Base-by-base conservation (phyloP, 2,797 vertebrate genomes). In the Crenichthys baileyi region DNA sequence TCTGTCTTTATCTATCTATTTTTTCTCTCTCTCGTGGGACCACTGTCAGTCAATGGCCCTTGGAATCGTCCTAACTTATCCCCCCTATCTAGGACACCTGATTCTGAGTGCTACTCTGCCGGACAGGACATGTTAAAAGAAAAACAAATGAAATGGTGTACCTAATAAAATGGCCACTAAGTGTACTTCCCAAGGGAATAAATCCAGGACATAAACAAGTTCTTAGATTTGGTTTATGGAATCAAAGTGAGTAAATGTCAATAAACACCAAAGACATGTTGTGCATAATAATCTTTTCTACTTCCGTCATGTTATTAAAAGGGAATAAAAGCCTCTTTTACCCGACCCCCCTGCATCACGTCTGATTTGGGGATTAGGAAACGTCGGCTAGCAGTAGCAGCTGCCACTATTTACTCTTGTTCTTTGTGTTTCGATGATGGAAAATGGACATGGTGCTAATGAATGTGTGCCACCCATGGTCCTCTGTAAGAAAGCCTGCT, bases 401-500 rank as follows among this genome's bases (percentile, higher is more conserved):
- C 86, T 91, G 89, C 71, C 71, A 81, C 83, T 80, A 63, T 87
- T 87, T 88, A 78, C 81, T 82, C 58, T 79, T 60, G 63, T 73
- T 53, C 81, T 83, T 77, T 22, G 78, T 73, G 86, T 82, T 83
- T 77, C 83, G 84, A 72, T 91, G 90, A 92, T 89, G 75, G 90
- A 81, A 90, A 91, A 85, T 87, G 90, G 87, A 93, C 87, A 77
- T 84, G 82, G 70, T 73, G 70, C 80, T 90, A 90, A 91, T 91
- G 85, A 89, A 82, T 79, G 87, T 48, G 51, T 83, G 79, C 89
- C 86, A 87, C 85, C 79, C 79, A 65, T 83, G 44, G 78, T 79
- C 83, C 84, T 89, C 78, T 75, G 58, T 83, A 61, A 41, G 76
- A 67, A 46, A 83, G 75, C 39, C 74, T 79, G 44, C 75, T 88